These are phyloP conservation scores for Eonycteris spelaea DNA, from an alignment of 2,113 vertebrate genomes.

Conservation along the genomic window DNA sequence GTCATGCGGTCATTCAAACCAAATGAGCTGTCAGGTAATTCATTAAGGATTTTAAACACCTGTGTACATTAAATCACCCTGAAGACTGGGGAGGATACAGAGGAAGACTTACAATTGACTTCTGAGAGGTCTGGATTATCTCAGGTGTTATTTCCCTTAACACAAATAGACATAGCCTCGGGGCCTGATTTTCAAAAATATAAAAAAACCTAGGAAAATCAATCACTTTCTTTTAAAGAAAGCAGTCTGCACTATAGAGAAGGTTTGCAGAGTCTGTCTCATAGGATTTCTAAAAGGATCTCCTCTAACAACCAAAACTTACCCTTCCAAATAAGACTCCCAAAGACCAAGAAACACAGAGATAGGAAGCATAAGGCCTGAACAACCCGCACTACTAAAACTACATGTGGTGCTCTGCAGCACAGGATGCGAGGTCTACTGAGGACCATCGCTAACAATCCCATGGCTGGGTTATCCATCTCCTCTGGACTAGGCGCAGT, in stretches of 20 bases:
- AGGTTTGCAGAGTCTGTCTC: not conserved
- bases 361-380: not conserved
- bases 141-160: not conserved
- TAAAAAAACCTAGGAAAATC: not conserved
- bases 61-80: not conserved
- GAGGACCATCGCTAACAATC: accelerated
- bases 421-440: not conserved
- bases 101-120: conserved; percentile 17
- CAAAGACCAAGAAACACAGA: not conserved
- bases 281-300: not conserved
- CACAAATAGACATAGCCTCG: not conserved
- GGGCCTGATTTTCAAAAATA: not conserved
- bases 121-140: not conserved
- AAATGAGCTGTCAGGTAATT: conserved; percentile 45
- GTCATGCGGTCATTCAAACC: not conserved
- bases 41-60: conserved; percentile 33
- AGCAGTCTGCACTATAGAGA: not conserved
- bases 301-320: not conserved
- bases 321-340: not conserved
- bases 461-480: not conserved
- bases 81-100: not conserved
- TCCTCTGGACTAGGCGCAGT: accelerated
- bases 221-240: conserved; percentile 21
- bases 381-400: not conserved
- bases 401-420: not conserved